A percentile compares a stretch with the other conserved stretches of the same genome.
phyloP scores from a whole-genome alignment of 2,888 invertebrate genomes.

The Mesochorus sp. region DNA sequence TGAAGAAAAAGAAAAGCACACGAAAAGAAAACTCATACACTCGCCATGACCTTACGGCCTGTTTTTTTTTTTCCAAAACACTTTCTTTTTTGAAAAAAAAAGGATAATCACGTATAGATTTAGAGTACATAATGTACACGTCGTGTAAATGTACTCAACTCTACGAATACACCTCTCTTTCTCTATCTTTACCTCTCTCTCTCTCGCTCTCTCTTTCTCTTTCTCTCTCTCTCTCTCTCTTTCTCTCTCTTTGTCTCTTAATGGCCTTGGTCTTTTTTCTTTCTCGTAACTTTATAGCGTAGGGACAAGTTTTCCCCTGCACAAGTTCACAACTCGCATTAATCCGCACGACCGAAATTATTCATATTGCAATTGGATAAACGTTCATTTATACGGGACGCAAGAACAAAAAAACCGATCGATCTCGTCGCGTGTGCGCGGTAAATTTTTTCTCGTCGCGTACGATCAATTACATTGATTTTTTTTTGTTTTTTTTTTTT shows the following conservation, averaged over 20 bases:
- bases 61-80: background rate
- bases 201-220: no score
- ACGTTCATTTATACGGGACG: slow-evolving; percentile 25
- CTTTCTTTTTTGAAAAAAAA: background rate
- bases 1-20: slow-evolving; percentile 20
- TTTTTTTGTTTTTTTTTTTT: background rate
- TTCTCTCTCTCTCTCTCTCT: no score
- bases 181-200: no score
- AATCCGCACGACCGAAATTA: background rate
- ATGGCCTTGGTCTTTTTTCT: slow-evolving; percentile 34
- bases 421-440: background rate
- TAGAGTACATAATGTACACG: background rate
- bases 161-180: slow-evolving; percentile 28
- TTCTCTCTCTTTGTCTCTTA: no score
- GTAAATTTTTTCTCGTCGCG: background rate
- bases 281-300: slow-evolving; percentile 39
- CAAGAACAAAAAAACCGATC: slow-evolving; percentile 11
- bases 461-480: background rate
- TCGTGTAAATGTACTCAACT: background rate
- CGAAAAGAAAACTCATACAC: slow-evolving; percentile 33
- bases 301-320: slow-evolving; percentile 28
- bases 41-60: slow-evolving; percentile 34
- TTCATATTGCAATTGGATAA: slow-evolving; percentile 17
- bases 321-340: background rate
- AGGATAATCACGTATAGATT: background rate